Base-by-base conservation (phyloP, 2,113 vertebrate species). In the Pelvicachromis taeniatus region DNA sequence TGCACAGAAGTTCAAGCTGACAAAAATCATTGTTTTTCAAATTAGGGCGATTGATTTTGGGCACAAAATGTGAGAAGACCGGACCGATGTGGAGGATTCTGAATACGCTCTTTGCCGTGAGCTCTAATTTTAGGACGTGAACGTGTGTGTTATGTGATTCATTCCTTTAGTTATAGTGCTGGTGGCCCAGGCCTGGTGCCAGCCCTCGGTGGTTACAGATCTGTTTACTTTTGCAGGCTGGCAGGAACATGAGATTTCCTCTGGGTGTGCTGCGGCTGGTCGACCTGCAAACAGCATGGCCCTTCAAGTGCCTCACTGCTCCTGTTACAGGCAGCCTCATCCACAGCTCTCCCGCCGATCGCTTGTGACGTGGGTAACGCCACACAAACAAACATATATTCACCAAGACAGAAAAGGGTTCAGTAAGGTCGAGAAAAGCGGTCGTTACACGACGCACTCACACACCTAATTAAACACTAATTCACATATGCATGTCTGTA, bases 191-290 rank as follows among this genome's bases (percentile, higher is more conserved):
- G 90, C 91, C 80, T 1, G 54, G 70, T 80, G 92, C 94, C 94
- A 95, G 89, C 26, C 10, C 87, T 83, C 19, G 63, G 91, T 87
- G 92, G 90, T 92, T 93, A 48, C 84, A 88, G 89, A 90, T 88
- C 85, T 94, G 95, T 95, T 95, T 94, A 93, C 93, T 93, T 91
- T 94, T 89, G 91, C 81, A 85, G 85, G 90, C 93, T 93, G 92
- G 93, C 94, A 94, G 95, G 91, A 95, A 95, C 91, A 89, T 80
- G 92, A 95, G 94, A 95, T 94, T 95, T 95, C 95, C 95, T 95
- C 88, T 90, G 93, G 77, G 90, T 91, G 88, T 85, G 56, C 87
- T 84, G 87, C 6, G 90, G 91, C 93, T 84, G 86, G 59, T 73
- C 63, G 55, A 92, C 91, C 91, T 84, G 86, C 88, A 89, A 87